Base-by-base conservation (phyloP, 1,140 invertebrate species). In the honey bee (Apis mellifera) region DNA sequence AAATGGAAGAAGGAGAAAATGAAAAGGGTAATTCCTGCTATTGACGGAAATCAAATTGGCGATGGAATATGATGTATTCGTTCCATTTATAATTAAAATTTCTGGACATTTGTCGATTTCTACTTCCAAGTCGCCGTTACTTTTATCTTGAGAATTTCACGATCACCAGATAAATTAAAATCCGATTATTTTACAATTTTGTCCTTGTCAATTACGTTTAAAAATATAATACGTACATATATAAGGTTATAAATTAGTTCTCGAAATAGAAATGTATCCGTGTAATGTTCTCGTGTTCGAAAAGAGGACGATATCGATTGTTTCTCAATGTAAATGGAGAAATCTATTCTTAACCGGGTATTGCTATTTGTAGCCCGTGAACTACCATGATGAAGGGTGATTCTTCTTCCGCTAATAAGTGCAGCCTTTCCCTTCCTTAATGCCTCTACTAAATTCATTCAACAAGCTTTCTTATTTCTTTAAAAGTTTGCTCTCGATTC, bases 401-500 rank as follows among this genome's bases (percentile, higher is more conserved):
- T 74, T 60, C 71, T 74, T 74, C 71, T 74, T 74, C 57, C 71
- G 55, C 57, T 74, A 74, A 74, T 74, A 74, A 74, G 71, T 60
- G 71, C 71, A 54, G 71, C 71, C 71, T 57, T 74, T 23, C 5
- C 57, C 57, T 60, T 60, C 71, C 71, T 74, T 74, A 74, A 74
- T 74, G 55, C 21, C 55, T 7, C 55, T 26, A 23, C 54, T 74
- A 74, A 62, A 74, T 74, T 60, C 71, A 74, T 74, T 42, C 55
- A 32, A 74, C 32, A 48, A 23, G 71, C 71, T 59, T 60, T 60
- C 71, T 74, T 57, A 57, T 74, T 74, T 42, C 13, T 60, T 48
- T 74, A 74, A 74, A 60, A 74, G 55, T 55, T 42, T 19, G 62
- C 62, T 42, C 23, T n/a, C 55, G 4, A 60, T 57, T 60, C 32